Evolutionary conservation across 2,797 vertebrate genomes (phyloP), one percentile per base, ranked within the genome.

Genomic region (Knipowitschia caucasica): DNA sequence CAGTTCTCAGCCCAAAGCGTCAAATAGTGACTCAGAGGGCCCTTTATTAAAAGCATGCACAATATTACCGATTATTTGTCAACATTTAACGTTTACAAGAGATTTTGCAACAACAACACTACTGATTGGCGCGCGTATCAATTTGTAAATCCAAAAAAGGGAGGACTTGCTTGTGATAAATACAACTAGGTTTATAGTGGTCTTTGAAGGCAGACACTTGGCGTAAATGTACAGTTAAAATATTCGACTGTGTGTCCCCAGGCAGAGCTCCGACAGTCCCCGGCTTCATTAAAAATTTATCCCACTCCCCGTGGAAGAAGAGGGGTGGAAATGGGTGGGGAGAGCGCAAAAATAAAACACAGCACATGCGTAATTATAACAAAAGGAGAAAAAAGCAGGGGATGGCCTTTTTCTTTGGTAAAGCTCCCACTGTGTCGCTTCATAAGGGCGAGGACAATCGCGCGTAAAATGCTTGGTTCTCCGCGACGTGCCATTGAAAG

Each of bases 201-300:
- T 93, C 91, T 95, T 95, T 95, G 91, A 95, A 95, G 92, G 90
- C 92, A 94, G 93, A 93, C 94, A 91, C 91, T 94, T 91, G 93
- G 92, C 94, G 93, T 95, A 95, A 97, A 95, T 93, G 94, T 96
- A 97, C 94, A 95, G 95, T 97, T 98, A 95, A 95, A 97, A 96
- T 96, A 96, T 99, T 97, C 95, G 90, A 91, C 90, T 90, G 91
- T 83, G 29, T 58, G 90, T 97, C 95, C 95, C 95, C 91, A 93
- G 94, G 91, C 93, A 88, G 92, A 91, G 93, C 91, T 92, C 92
- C 87, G 89, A 91, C 91, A 89, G 92, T 95, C 95, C 94, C 95
- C 84, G 89, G 89, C 92, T 94, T 97, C 95, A 98, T 99, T 94
- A 96, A 99, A 93, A 80, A 95, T 98, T 95, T 92, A 98, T 96